These are phyloP conservation scores for Baryphthengus martii DNA, from an alignment of 2,113 vertebrate species.

Conservation along the genomic window DNA sequence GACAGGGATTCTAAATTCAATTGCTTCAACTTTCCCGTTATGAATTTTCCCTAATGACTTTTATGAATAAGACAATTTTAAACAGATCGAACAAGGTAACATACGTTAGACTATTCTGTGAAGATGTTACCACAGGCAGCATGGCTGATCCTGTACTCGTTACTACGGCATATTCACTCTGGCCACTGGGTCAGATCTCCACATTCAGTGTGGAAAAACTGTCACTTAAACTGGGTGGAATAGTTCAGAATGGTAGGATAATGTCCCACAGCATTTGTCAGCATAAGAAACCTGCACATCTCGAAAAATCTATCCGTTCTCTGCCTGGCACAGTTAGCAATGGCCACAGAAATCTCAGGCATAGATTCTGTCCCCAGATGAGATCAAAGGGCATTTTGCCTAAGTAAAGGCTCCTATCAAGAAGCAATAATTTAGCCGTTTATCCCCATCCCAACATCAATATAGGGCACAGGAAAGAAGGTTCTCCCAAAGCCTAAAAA, in stretches of 20 bases:
- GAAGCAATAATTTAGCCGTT: not conserved
- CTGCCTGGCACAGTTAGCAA: not conserved
- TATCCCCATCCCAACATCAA: not conserved
- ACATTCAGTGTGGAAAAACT: not conserved
- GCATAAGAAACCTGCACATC: not conserved
- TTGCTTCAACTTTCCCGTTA: not conserved
- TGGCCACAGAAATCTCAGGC: not conserved
- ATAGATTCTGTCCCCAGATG: fast-evolving
- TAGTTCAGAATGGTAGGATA: not conserved
- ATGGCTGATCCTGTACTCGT: not conserved
- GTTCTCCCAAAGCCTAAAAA: not conserved
- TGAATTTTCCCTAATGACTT: not conserved
- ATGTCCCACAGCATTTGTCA: not conserved
- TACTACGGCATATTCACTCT: not conserved
- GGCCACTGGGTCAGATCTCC: not conserved
- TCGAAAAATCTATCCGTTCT: not conserved
- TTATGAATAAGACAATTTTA: not conserved
- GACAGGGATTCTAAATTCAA: not conserved
- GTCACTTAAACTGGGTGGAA: not conserved
- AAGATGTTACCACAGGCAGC: not conserved
- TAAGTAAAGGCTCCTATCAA: not conserved
- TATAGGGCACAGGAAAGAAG: not conserved
- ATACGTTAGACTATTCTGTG: not conserved
- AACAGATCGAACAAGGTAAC: not conserved
- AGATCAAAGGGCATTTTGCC: not conserved